These are phyloP conservation scores for Mionectes macconnelli DNA, from an alignment of 2,113 vertebrate genomes.

Conservation along the genomic window DNA sequence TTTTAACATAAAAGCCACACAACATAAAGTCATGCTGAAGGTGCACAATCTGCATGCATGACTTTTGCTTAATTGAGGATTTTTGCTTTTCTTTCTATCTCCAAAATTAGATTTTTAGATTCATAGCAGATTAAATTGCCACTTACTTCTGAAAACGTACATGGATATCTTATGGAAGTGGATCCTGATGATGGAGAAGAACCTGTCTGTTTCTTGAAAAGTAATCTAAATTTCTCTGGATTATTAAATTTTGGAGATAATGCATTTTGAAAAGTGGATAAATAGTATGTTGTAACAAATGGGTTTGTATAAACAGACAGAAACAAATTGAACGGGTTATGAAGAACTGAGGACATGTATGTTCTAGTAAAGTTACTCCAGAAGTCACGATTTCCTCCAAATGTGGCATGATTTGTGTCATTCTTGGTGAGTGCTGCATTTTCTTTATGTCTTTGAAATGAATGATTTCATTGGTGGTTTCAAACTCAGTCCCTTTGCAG, in stretches of 20 bases:
- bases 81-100: background rate
- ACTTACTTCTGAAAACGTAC: background rate
- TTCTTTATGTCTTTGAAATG: background rate
- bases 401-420: background rate
- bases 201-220: background rate
- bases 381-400: background rate
- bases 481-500: background rate
- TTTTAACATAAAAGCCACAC: background rate
- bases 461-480: background rate
- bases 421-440: background rate
- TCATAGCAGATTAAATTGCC: background rate
- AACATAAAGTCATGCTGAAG: background rate
- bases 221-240: background rate
- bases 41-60: background rate
- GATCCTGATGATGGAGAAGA: background rate
- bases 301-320: background rate
- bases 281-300: background rate
- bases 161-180: background rate
- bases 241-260: background rate
- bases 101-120: background rate
- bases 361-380: background rate
- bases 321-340: background rate
- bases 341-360: background rate
- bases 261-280: background rate
- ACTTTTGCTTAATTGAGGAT: background rate